A percentile compares a stretch with the other conserved stretches of the same genome.
Conservation (phyloP, 2,113 vertebrate species). For the Pomatorhinus ruficollis region DNA sequence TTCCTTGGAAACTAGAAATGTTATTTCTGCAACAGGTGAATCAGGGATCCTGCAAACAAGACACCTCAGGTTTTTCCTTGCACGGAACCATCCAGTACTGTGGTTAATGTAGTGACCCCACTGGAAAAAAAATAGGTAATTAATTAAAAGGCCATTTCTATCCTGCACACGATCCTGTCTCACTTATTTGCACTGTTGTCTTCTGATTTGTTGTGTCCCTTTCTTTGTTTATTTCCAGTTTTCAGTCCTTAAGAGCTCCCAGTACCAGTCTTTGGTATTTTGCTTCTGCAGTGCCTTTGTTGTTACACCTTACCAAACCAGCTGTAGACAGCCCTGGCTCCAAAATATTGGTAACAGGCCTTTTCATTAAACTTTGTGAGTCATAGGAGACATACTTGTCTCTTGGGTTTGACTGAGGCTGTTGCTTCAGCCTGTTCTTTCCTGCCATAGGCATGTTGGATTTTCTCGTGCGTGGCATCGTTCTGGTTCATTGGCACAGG, state of each 20-base stretch:
- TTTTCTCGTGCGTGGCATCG: neutral
- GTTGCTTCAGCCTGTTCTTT: neutral
- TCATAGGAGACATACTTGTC: neutral
- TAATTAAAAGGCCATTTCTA: neutral
- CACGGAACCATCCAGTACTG: fast-evolving
- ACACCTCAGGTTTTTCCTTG: neutral
- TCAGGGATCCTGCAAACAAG: neutral
- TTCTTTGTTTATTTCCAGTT: neutral
- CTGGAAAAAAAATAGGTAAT: neutral
- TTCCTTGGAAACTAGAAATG: neutral
- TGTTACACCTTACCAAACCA: neutral
- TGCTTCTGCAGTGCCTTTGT: neutral
- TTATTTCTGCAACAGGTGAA: neutral
- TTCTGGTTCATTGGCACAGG: neutral
- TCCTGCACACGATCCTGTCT: fast-evolving
- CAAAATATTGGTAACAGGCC: neutral
- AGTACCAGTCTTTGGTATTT: neutral
- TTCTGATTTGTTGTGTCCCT: neutral
- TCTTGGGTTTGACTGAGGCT: neutral
- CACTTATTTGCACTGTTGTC: neutral
- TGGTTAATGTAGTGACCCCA: neutral
- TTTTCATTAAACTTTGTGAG: neutral
- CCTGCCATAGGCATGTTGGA: neutral
- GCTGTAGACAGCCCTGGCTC: neutral
- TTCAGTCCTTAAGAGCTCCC: neutral